Conservation (phyloP, 2,797 vertebrate species). For the Diplodus sargus region DNA sequence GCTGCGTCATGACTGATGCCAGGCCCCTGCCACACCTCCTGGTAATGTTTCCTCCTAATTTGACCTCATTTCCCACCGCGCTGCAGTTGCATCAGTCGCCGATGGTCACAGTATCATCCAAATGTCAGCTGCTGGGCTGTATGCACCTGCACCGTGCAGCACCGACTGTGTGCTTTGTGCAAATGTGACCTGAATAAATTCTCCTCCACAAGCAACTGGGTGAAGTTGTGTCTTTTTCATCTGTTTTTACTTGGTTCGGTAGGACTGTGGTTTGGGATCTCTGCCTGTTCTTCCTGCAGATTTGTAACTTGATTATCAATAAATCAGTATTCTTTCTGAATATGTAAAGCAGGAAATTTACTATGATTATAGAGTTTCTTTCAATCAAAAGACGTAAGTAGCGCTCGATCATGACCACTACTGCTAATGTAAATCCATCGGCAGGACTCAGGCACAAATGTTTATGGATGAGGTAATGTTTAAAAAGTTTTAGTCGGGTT, state of each 20-base stretch:
- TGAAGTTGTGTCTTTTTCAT: conserved; percentile 1
- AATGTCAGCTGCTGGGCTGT: conserved; percentile 45
- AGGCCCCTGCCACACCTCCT: conserved; percentile 42
- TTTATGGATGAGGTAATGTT: too few relatives aligned
- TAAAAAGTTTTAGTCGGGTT: too few relatives aligned
- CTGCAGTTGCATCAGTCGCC: conserved; percentile 35
- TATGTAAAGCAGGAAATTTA: conserved; percentile 1
- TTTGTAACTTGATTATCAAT: conserved; percentile 13
- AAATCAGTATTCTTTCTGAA: not conserved
- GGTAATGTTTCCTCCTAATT: conserved; percentile 49
- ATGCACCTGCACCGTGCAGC: conserved; percentile 53
- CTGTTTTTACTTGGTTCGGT: not conserved
- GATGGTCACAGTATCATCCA: conserved; percentile 40
- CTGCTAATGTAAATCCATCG: too few relatives aligned
- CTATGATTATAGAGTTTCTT: too few relatives aligned
- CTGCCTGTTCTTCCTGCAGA: not conserved
- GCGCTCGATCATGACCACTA: too few relatives aligned
- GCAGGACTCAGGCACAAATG: too few relatives aligned
- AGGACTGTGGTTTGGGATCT: not conserved
- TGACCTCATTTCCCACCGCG: conserved; percentile 58
- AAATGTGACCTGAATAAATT: conserved; percentile 42
- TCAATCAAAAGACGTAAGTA: too few relatives aligned
- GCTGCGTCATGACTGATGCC: conserved; percentile 41
- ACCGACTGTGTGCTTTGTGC: conserved; percentile 23
- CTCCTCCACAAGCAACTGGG: conserved; percentile 11